Evolutionary conservation across 2,797 vertebrate species (phyloP).

Genomic region (Cyprinodon diabolis): DNA sequence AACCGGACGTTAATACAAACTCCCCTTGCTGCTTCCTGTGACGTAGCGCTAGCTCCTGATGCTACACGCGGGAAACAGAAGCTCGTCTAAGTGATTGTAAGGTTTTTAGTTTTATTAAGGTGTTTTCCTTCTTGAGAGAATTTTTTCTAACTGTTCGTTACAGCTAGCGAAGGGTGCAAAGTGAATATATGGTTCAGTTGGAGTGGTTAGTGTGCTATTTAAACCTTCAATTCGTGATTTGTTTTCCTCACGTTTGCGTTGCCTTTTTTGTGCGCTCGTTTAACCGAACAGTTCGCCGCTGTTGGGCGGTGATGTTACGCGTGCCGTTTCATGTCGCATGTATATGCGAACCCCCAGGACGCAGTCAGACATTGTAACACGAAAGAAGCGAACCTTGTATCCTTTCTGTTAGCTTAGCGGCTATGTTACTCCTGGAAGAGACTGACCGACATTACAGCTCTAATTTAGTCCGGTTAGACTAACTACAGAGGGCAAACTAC

Average conservation of each 20-base stretch:
- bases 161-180: accelerated
- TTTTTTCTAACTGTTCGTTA: accelerated
- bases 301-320: conserved; percentile 8
- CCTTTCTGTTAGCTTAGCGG: conserved; percentile 58
- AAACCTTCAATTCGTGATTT: conserved; percentile 13
- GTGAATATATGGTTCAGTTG: neutral
- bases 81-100: conserved; percentile 60
- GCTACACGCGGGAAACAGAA: conserved; percentile 85
- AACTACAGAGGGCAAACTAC: neutral
- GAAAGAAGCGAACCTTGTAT: conserved; percentile 38
- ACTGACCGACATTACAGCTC: neutral
- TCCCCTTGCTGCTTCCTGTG: conserved; percentile 60
- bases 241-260: conserved; percentile 51
- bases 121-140: neutral
- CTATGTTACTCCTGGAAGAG: neutral
- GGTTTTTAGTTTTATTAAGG: conserved; percentile 34
- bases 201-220: neutral
- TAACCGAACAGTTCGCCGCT: accelerated
- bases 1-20: conserved; percentile 67
- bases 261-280: conserved; percentile 31
- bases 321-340: accelerated
- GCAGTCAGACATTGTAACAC: too few species aligned
- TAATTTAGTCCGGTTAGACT: neutral
- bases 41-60: conserved; percentile 68
- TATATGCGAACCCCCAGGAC: too few species aligned